Percentiles rank a stretch among this genome's conserved stretches.
Evolutionary conservation across 2,113 vertebrate species (phyloP).

Genomic region (Oxygymnocypris stewartii): DNA sequence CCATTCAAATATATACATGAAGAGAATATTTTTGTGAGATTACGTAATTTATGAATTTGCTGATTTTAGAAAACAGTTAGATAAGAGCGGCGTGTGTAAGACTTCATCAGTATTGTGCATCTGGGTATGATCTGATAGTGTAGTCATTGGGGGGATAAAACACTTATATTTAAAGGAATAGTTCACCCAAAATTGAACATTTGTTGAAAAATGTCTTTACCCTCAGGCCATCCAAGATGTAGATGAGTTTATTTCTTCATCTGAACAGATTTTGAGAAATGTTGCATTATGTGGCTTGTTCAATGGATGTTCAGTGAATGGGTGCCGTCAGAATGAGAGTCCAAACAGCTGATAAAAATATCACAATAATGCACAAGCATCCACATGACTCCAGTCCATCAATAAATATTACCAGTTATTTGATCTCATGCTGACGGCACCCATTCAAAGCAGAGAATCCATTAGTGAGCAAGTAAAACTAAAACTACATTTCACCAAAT

Average conservation of each 20-base stretch:
- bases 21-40: slow-evolving; percentile 6
- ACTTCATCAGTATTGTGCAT: not conserved
- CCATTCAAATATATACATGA: slow-evolving; percentile 35
- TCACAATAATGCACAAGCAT: not conserved
- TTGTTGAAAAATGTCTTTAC: not conserved
- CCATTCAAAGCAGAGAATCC: not conserved
- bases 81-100: not conserved
- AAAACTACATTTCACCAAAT: not conserved
- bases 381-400: not conserved
- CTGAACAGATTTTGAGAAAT: not conserved
- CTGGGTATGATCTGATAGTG: not conserved
- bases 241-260: too few relatives aligned
- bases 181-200: not conserved
- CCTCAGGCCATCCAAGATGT: not conserved
- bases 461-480: not conserved
- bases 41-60: not conserved
- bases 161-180: too few relatives aligned
- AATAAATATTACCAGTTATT: not conserved
- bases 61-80: not conserved
- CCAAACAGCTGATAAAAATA: not conserved
- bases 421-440: not conserved
- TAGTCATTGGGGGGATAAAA: not conserved
- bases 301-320: not conserved
- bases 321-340: not conserved
- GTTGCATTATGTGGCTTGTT: not conserved